A percentile compares a stretch with the other conserved stretches of the same genome.
These are phyloP conservation scores for Crossaster papposus DNA, from an alignment of 53 echinoderm and acorn worm genomes.

Conservation along the genomic window DNA sequence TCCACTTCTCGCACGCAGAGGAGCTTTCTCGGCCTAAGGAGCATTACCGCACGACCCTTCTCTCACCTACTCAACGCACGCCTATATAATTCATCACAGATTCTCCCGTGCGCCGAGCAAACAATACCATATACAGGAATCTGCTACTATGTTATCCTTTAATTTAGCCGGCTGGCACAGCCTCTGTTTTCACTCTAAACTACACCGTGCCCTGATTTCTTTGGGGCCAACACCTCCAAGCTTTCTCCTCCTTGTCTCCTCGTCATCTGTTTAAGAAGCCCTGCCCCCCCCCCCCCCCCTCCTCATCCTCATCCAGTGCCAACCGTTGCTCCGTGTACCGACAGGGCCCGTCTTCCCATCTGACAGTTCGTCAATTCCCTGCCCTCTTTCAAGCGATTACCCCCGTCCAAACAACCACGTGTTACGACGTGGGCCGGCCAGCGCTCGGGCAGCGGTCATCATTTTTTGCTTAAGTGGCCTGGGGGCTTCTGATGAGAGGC, in stretches of 20 bases:
- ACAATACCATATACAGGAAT: background rate
- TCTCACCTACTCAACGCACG: background rate
- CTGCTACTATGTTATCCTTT: conserved; percentile 55
- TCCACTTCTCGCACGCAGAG: no score
- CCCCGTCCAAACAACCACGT: conserved; percentile 47
- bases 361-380: conserved; percentile 40
- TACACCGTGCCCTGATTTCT: conserved; percentile 6
- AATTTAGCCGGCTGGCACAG: conserved; percentile 33
- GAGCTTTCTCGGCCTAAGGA: no score
- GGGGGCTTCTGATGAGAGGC: conserved; percentile 15
- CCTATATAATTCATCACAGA: background rate
- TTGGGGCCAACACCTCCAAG: background rate
- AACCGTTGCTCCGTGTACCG: background rate
- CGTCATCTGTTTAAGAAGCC: background rate
- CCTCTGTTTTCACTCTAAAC: conserved; percentile 57
- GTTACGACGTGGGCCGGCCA: conserved; percentile 16
- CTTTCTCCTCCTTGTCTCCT: background rate
- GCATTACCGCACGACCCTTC: background rate
- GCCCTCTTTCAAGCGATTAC: conserved; percentile 62
- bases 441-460: conserved; percentile 35
- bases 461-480: conserved; percentile 17
- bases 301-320: background rate
- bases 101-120: background rate
- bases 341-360: background rate
- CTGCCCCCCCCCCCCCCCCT: background rate